Evolutionary conservation across 2,113 vertebrate genomes (phyloP).

Genomic region (Synchiropus splendidus): DNA sequence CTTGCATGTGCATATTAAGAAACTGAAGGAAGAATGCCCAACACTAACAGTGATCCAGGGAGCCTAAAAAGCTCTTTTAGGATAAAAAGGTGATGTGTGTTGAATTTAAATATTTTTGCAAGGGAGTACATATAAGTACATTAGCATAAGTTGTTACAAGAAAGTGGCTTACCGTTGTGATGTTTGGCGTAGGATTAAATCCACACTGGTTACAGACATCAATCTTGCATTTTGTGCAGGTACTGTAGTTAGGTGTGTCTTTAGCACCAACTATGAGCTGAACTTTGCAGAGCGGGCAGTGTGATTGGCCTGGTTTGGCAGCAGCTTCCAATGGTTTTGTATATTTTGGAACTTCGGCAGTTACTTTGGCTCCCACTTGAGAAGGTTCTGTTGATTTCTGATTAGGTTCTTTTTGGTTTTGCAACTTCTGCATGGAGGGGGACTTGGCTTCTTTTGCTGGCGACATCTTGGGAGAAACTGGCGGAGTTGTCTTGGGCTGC

Average conservation of each 20-base stretch:
- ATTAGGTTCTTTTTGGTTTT: constrained; percentile 48
- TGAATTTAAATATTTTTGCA: too few relatives aligned
- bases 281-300: constrained; percentile 85
- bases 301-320: constrained; percentile 12
- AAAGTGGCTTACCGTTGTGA: constrained; percentile 69
- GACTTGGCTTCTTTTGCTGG: constrained; percentile 43
- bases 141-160: too few relatives aligned
- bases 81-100: too few relatives aligned
- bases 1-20: too few relatives aligned
- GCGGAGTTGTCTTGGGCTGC: constrained; percentile 46
- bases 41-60: too few relatives aligned
- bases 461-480: constrained; percentile 59
- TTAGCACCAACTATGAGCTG: constrained; percentile 72
- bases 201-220: constrained; percentile 89
- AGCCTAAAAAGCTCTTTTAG: too few relatives aligned
- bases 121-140: too few relatives aligned
- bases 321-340: constrained; percentile 8
- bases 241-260: constrained; percentile 77
- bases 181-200: constrained; percentile 80
- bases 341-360: constrained; percentile 39
- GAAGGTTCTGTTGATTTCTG: constrained; percentile 32
- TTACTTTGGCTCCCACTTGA: constrained; percentile 19
- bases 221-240: constrained; percentile 82
- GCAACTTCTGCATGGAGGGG: constrained; percentile 31
- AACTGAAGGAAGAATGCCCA: too few relatives aligned